Conservation (phyloP, 2,888 invertebrate genomes). For the Thymelicus lineola region DNA sequence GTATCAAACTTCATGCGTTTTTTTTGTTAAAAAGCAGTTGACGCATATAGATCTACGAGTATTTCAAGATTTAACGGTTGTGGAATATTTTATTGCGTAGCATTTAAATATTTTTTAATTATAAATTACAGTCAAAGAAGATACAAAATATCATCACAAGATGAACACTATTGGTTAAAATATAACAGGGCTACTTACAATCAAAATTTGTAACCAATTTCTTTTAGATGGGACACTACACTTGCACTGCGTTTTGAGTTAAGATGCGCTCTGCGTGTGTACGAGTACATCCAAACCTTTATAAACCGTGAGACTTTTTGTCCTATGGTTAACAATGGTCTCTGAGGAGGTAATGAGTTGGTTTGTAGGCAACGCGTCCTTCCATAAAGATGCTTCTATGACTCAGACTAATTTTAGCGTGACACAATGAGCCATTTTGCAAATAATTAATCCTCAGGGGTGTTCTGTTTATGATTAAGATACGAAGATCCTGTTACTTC, state of each 20-base stretch:
- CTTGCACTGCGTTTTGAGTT: slow-evolving; percentile 60
- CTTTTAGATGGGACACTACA: slow-evolving; percentile 55
- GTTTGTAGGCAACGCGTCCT: slow-evolving; percentile 80
- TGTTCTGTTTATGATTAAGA: slow-evolving; percentile 23
- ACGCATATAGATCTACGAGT: too few relatives aligned
- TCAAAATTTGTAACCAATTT: not conserved
- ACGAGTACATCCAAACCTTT: slow-evolving; percentile 72
- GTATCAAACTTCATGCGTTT: too few relatives aligned
- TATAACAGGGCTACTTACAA: slow-evolving; percentile 20
- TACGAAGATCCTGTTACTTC: slow-evolving; percentile 19
- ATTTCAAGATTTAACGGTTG: too few relatives aligned
- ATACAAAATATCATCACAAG: too few relatives aligned
- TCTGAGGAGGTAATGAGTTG: slow-evolving; percentile 79
- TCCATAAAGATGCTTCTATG: slow-evolving; percentile 69
- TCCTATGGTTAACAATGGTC: slow-evolving; percentile 80
- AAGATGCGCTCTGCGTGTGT: slow-evolving; percentile 78
- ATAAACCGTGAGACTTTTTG: slow-evolving; percentile 84
- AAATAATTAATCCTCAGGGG: slow-evolving; percentile 55
- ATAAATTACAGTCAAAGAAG: too few relatives aligned
- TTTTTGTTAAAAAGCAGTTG: too few relatives aligned
- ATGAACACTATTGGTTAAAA: not conserved
- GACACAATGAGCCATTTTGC: slow-evolving; percentile 67
- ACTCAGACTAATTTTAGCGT: slow-evolving; percentile 68
- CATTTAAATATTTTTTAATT: too few relatives aligned
- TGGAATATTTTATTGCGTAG: too few relatives aligned